Evolutionary conservation across 2,888 invertebrate genomes (phyloP), one percentile per base, ranked within the genome.

Genomic region (Agrochola litura): DNA sequence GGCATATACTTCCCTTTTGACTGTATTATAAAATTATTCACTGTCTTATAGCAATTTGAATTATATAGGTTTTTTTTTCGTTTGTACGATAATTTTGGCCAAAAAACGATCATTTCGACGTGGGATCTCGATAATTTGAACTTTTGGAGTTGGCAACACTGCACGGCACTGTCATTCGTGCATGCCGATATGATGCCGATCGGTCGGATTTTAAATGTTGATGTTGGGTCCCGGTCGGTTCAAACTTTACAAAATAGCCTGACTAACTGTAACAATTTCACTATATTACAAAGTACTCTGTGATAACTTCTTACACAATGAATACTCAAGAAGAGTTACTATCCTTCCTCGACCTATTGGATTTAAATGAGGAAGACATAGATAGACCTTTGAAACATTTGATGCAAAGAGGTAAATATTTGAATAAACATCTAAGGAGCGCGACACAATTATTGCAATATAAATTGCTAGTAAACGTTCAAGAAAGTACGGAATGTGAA

Each of bases 331-430:
- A 90, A 67, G 92, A 94, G 52, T 77, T 95, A 30, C 66, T 95
- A 49, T 92, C 93, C 6, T 94, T 96, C 71, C 89, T 96, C 83
- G 95, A 97, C 89, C 87, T 96, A 77, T 86, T 97, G 52, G 95
- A 96, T 89, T 91, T 97, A 79, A 95, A 96, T 71, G 97, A 97
- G 90, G 94, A 94, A 82, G 22, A 95, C 3, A 89, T 96, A 56
- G 96, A 97, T 88, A 76, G 82, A 16, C 92, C 95, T 54, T 89
- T 96, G n/a, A 92, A 92, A 84, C 84, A 87, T 54, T 86, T 97
- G 49, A 95, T 95, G 93, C 77, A 83, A 69, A 93, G 89, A 84
- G 91, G 81, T 63, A 89, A 87, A 43, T 88, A 92, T 73, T 91
- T 93, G 9, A 89, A 85, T 72, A 92, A 92, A 86, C 93, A 96